Evolutionary conservation across 2,888 invertebrate species (phyloP), one percentile per base, ranked within the genome.

Genomic region (Phrixothrix hirtus): DNA sequence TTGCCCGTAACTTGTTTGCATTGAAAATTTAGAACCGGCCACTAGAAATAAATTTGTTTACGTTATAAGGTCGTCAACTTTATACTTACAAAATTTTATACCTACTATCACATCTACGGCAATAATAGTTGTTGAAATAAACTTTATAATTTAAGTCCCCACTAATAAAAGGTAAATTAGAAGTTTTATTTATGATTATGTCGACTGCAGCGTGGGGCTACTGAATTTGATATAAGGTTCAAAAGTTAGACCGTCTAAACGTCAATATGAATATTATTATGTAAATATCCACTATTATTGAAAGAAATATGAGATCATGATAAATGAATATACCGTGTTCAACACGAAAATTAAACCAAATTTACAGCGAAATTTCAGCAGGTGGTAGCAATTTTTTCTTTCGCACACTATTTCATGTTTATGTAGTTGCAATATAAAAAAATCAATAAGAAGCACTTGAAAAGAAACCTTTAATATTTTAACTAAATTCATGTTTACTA

Each of bases 401-500:
- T 38, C 39, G 32, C 44, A 56, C 59, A 58, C 61, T 66, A 66
- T 64, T 64, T 66, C n/a, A 66, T 63, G 61, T 61, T 63, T 63
- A 61, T 63, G 57, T 58, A 50, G 55, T 48, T 46, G 48, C 58
- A 46, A 64, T 61, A 57, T 32, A 49, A 61, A 65, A 66, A 63
- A 63, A 66, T 65, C 59, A 64, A 62, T 63, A 64, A 64, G 64
- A 64, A 63, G 57, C 45, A 42, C 62, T 61, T 52, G 61, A 63
- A 61, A 65, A 61, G 53, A 59, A 61, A 62, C 63, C 55, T 63
- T 60, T 63, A 65, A 68, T 68, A 67, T 66, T 58, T 69, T 67
- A 68, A 57, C 52, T 59, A 60, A 65, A 66, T 65, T 67, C 68
- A 68, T 68, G 68, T 69, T 67, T 68, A 69, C 67, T 68, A 65